phyloP scores from a whole-genome alignment of 2,113 vertebrate genomes.

The Rhea pennata region DNA sequence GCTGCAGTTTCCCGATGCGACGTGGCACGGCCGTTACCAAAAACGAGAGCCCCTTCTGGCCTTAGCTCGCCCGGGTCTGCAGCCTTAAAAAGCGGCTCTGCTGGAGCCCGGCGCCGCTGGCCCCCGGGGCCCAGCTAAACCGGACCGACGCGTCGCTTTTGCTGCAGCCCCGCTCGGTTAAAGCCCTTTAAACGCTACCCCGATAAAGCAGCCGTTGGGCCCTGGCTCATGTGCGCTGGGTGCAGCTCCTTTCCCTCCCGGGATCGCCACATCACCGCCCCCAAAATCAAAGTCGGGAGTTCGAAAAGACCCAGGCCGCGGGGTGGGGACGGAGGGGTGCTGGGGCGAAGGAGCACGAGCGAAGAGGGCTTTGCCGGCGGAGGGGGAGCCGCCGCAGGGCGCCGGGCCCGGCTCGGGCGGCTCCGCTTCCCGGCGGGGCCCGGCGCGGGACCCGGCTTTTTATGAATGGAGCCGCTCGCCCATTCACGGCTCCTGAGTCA shows the following conservation, averaged over 20 bases:
- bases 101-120: neutral
- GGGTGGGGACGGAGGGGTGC: neutral
- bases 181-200: neutral
- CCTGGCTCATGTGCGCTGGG: neutral
- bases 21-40: neutral
- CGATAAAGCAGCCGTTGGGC: neutral
- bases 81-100: neutral
- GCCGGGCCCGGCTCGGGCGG: neutral
- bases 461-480: constrained; percentile 70
- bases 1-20: neutral
- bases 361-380: neutral
- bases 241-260: neutral
- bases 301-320: neutral
- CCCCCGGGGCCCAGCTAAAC: no score
- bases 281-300: neutral
- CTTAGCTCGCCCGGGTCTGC: neutral
- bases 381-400: constrained; percentile 41
- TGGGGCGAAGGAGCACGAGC: neutral
- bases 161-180: neutral
- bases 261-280: neutral
- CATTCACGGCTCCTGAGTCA: constrained; percentile 66
- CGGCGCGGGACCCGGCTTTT: neutral
- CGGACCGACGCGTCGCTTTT: no score
- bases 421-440: neutral
- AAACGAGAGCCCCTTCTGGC: neutral